Evolutionary conservation across 2,888 invertebrate species (phyloP).

Genomic region (Eubasilissa splendida): DNA sequence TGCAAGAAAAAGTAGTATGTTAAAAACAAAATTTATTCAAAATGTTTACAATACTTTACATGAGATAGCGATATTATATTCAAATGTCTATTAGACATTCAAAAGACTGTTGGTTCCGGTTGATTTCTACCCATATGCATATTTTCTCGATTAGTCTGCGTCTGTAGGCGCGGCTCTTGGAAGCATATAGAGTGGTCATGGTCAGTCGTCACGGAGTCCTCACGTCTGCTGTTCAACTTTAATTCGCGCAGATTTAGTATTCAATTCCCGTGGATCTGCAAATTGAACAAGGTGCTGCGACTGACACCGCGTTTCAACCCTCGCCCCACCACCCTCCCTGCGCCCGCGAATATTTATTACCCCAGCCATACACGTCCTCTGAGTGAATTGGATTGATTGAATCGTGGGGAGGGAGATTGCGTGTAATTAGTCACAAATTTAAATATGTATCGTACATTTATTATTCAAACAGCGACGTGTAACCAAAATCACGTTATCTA

Average conservation of each 20-base stretch:
- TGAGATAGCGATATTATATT: too few species aligned
- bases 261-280: constrained; percentile 20
- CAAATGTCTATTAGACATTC: too few species aligned
- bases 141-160: too few species aligned
- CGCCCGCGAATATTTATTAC: constrained; percentile 4
- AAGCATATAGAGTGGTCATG: too few species aligned
- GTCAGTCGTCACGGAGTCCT: too few species aligned
- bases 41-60: too few species aligned
- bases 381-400: constrained; percentile 34
- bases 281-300: neutral
- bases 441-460: constrained; percentile 10
- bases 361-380: neutral
- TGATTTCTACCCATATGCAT: too few species aligned
- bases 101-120: too few species aligned
- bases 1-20: too few species aligned
- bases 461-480: constrained; percentile 20
- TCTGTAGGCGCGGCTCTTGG: too few species aligned
- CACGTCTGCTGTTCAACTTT: too few species aligned
- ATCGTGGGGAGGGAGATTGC: constrained; percentile 17
- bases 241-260: neutral
- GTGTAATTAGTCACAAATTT: constrained; percentile 25
- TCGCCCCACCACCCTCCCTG: neutral
- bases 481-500: constrained; percentile 8
- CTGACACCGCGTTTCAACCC: neutral
- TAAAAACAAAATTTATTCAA: too few species aligned